These are phyloP conservation scores for Atta cephalotes DNA, from an alignment of 1,140 invertebrate species.

Conservation along the genomic window DNA sequence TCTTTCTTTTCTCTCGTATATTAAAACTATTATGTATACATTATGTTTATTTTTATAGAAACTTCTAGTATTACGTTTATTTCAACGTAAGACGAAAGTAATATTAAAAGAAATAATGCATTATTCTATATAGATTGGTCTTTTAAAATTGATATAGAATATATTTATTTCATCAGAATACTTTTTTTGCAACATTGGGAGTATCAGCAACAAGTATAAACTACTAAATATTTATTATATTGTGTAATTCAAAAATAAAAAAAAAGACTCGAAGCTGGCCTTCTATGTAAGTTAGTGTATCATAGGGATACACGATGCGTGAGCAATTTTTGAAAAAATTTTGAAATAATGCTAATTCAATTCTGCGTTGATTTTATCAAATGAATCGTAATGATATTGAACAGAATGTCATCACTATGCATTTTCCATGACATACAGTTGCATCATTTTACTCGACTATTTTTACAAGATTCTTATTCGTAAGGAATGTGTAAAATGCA, in stretches of 20 bases:
- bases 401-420: conserved; percentile 3
- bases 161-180: conserved; percentile 35
- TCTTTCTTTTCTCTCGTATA: conserved; percentile 33
- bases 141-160: conserved; percentile 1
- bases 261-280: conserved; percentile 33
- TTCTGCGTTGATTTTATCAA: not conserved
- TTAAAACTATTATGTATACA: conserved; percentile 12
- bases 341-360: conserved; percentile 12
- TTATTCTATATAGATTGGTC: not conserved
- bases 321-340: conserved; percentile 1
- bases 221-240: conserved; percentile 54
- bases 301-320: not conserved
- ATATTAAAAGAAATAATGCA: conserved; percentile 1
- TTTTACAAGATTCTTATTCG: conserved; percentile 10
- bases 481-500: conserved; percentile 5
- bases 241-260: conserved; percentile 63
- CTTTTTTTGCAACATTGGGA: not conserved
- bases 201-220: not conserved
- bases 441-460: conserved; percentile 20
- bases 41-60: conserved; percentile 46
- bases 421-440: conserved; percentile 49
- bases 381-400: not conserved
- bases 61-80: conserved; percentile 35
- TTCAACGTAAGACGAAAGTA: conserved; percentile 42
- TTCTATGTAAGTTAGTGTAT: conserved; percentile 44